A percentile compares a stretch with the other conserved stretches of the same genome.
phyloP scores from a whole-genome alignment of 1,140 invertebrate species.

The Pemphigus obesinymphae region DNA sequence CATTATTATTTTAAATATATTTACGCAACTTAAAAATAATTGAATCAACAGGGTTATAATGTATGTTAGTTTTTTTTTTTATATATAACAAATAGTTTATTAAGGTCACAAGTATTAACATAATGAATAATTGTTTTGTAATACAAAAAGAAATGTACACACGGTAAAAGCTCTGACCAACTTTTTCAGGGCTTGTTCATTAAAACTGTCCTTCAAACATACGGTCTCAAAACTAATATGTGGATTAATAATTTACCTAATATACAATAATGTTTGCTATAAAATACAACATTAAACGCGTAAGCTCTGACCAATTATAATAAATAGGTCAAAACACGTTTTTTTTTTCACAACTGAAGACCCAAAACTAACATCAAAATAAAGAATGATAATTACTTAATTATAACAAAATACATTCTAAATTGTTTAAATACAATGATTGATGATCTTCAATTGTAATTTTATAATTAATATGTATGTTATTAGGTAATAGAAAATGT shows the following conservation, averaged over 20 bases:
- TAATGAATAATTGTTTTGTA: constrained; percentile 17
- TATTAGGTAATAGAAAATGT: background rate
- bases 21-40: constrained; percentile 31
- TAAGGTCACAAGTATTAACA: constrained; percentile 39
- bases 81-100: constrained; percentile 15
- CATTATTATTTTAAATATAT: constrained; percentile 25
- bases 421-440: constrained; percentile 4
- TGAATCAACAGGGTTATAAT: background rate
- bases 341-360: constrained; percentile 26
- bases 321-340: constrained; percentile 40
- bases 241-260: background rate
- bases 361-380: constrained; percentile 10
- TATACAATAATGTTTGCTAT: constrained; percentile 6
- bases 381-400: constrained; percentile 8
- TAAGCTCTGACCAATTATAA: constrained; percentile 41
- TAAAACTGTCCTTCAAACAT: constrained; percentile 41
- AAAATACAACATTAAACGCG: constrained; percentile 15
- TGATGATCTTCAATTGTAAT: constrained; percentile 39
- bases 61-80: background rate
- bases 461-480: background rate
- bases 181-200: constrained; percentile 38
- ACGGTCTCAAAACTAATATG: constrained; percentile 14
- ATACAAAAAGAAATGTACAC: constrained; percentile 28
- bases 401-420: constrained; percentile 10
- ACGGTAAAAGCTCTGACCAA: constrained; percentile 41